Evolutionary conservation across 2,888 invertebrate species (phyloP), one percentile per base, ranked within the genome.

Genomic region (Pseudococcus viburni): DNA sequence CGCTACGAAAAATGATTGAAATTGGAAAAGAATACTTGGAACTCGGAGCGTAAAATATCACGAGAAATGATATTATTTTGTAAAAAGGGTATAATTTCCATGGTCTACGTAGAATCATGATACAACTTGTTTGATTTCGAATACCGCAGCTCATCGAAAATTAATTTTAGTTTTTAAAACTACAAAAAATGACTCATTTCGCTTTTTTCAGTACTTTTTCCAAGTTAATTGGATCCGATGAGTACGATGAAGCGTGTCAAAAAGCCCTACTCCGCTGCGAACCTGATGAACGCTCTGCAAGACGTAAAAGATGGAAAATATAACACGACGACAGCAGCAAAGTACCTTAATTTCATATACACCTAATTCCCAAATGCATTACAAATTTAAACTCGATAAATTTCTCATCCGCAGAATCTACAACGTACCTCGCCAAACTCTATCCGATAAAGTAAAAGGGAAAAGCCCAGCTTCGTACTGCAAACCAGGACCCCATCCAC

Each of bases 301-400:
- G 80, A 83, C 9, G 46, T 83, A 5, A 83, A 83, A 83, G 80
- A 83, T 83, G 80, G 80, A 83, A 83, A 83, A 8, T 83, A 46
- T 19, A 83, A 46, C 46, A 19, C 46, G 0, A 83, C 80, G 12
- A 46, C 46, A 4, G 80, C 80, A 3, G 80, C 80, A 83, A 83
- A 19, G 80, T 83, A 83, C 4, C 9, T 33, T 33, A 33, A 33
- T 33, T n/a, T 7, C 42, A 42, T 9, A 42, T 9, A 5, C 6
- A 42, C 7, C 48, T 15, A 8, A 51, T 51, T 51, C 12, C 48
- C 8, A 4, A 9, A 39, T 80, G 7, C n/a, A n/a, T 12, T 8
- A 68, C 0, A 2, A 22, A 12, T 68, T 8, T 11, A 26, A 68
- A 26, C 1, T 68, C 0, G 26, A 26, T 68, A n/a, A 55, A 19